Evolutionary conservation across 2,888 invertebrate species (phyloP).

Genomic region (Tricholauxania praeusta): DNA sequence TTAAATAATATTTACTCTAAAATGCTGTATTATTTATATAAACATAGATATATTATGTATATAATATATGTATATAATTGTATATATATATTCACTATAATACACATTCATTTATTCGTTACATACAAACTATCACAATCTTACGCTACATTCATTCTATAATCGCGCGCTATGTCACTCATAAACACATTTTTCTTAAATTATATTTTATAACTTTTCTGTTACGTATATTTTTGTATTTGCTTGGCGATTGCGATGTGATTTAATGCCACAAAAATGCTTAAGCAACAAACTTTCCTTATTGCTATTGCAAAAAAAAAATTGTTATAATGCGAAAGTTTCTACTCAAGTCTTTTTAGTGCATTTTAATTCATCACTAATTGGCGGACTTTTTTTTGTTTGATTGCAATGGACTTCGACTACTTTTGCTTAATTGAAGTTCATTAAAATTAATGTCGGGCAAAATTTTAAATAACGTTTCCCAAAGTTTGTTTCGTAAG

Average conservation of each 20-base stretch:
- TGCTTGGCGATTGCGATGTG: neutral
- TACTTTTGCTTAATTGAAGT: neutral
- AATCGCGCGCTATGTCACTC: neutral
- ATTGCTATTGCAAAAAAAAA: too few species aligned
- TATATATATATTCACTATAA: conserved; percentile 15
- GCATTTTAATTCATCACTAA: neutral
- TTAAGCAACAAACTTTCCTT: too few species aligned
- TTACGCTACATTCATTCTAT: neutral
- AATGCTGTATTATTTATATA: neutral
- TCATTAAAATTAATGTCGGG: neutral
- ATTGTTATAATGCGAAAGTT: too few species aligned
- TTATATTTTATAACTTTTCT: conserved; percentile 33
- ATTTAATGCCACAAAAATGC: neutral
- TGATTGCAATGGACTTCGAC: neutral
- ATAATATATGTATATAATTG: neutral
- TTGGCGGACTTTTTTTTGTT: neutral
- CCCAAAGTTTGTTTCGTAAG: conserved; percentile 35
- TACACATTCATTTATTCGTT: neutral
- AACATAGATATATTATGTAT: neutral
- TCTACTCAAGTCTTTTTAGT: too few species aligned
- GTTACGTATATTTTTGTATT: conserved; percentile 37
- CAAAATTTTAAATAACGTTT: neutral
- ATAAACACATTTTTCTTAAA: conserved; percentile 27
- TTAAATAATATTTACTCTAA: conserved; percentile 10
- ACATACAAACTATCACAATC: conserved; percentile 22